Conservation (phyloP, 2,888 invertebrate species). For the Oxyteleia sp. region DNA sequence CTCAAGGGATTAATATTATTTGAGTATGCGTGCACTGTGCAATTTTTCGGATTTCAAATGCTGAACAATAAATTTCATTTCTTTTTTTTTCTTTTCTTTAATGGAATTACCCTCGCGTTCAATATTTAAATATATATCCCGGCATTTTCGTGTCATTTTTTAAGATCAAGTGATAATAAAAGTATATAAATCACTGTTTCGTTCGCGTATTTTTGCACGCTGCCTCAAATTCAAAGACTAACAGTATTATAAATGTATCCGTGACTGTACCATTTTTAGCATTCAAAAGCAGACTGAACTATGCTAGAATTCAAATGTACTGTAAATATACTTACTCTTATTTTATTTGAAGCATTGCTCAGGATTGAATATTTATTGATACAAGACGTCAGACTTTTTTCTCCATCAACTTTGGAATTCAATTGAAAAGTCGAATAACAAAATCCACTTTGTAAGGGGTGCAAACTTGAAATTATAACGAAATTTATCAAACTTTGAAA, state of each 20-base stretch:
- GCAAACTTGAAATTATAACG: not conserved
- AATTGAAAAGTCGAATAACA: slow-evolving; percentile 14
- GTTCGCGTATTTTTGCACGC: slow-evolving; percentile 23
- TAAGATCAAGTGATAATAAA: not conserved
- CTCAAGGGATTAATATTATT: not conserved
- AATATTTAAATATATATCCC: not conserved
- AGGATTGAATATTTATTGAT: slow-evolving; percentile 51
- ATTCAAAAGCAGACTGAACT: slow-evolving; percentile 33
- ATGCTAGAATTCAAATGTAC: slow-evolving; percentile 42
- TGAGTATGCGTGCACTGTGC: not conserved
- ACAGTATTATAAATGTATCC: slow-evolving; percentile 51
- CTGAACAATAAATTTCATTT: slow-evolving; percentile 1
- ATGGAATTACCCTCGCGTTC: not conserved
- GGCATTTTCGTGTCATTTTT: not conserved
- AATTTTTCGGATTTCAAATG: not conserved
- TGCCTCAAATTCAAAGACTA: slow-evolving; percentile 24
- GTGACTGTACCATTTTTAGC: slow-evolving; percentile 42
- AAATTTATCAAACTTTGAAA: slow-evolving; percentile 1
- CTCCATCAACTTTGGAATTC: not conserved
- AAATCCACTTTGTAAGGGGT: not conserved
- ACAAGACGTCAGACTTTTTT: slow-evolving; percentile 31
- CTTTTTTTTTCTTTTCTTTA: no score
- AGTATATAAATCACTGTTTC: slow-evolving; percentile 39
- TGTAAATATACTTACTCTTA: slow-evolving; percentile 46
- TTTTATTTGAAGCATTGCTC: slow-evolving; percentile 41